phyloP scores from a whole-genome alignment of 1,140 invertebrate species.

The Frieseomelitta varia region DNA sequence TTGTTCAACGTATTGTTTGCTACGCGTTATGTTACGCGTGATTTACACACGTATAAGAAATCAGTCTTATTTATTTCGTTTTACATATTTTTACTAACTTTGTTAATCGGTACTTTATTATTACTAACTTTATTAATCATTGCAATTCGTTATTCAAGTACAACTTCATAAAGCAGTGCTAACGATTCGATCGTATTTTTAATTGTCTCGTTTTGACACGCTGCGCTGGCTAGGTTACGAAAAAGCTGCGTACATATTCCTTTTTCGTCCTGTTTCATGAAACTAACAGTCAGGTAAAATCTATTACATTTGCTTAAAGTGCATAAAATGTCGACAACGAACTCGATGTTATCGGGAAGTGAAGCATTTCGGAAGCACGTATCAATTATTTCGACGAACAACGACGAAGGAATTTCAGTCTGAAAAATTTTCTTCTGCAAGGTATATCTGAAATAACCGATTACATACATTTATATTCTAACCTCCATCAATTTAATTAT shows the following conservation, averaged over 20 bases:
- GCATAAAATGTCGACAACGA: conserved; percentile 66
- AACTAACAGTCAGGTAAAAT: conserved; percentile 67
- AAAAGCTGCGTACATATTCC: conserved; percentile 58
- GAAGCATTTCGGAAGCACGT: conserved; percentile 34
- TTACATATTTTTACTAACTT: background rate
- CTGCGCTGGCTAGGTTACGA: conserved; percentile 26
- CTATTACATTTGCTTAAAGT: conserved; percentile 70
- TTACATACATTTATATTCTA: background rate
- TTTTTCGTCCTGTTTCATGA: conserved; percentile 63
- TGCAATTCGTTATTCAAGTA: conserved; percentile 22
- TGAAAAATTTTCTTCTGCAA: conserved; percentile 63
- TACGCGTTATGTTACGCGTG: too few species aligned
- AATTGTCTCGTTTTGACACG: background rate
- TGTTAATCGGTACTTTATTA: background rate
- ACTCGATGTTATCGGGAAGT: conserved; percentile 21
- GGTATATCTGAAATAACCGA: conserved; percentile 50
- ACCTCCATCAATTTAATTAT: background rate
- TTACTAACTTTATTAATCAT: background rate
- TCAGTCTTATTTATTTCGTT: background rate
- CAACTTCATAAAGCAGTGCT: conserved; percentile 41
- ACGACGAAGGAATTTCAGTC: conserved; percentile 65
- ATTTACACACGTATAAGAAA: background rate
- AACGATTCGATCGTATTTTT: conserved; percentile 43
- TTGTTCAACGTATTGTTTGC: too few species aligned
- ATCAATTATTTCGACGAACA: conserved; percentile 67